These are phyloP conservation scores for Tuberolachnus salignus DNA, from an alignment of 2,888 invertebrate species.

Conservation along the genomic window DNA sequence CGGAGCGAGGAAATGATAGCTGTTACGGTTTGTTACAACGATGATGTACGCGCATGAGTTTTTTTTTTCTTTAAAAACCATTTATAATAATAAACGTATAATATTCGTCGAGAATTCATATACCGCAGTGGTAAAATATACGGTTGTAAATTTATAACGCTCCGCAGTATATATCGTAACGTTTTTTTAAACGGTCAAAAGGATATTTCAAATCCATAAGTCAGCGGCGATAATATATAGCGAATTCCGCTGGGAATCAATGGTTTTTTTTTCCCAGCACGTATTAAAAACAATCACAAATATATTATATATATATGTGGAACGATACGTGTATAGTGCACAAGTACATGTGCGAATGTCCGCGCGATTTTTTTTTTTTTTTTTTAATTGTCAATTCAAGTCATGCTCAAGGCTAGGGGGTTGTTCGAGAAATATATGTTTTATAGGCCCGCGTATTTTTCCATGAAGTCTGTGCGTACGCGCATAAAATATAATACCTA, in stretches of 20 bases:
- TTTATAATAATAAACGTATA: no score
- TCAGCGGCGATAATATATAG: background rate
- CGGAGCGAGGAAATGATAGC: no score
- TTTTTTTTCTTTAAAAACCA: no score
- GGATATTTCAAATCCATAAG: conserved; percentile 22
- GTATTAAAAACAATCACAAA: conserved; percentile 38
- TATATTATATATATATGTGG: background rate
- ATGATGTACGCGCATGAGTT: no score
- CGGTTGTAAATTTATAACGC: no score
- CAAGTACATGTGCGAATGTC: background rate
- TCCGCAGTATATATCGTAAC: no score
- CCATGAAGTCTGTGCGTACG: conserved; percentile 44
- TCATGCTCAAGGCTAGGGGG: conserved; percentile 49
- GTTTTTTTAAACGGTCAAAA: conserved; percentile 40
- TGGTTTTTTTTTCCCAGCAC: conserved; percentile 35
- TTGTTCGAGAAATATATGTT: conserved; percentile 41
- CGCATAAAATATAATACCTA: conserved; percentile 35
- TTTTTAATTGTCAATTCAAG: conserved; percentile 46
- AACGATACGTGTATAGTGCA: background rate
- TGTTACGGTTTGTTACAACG: no score
- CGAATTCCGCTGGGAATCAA: conserved; percentile 26
- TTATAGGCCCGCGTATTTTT: conserved; percentile 44
- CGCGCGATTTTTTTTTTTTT: conserved; percentile 13
- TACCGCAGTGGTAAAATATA: no score
- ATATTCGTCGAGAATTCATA: no score